Percentiles rank a stretch among this genome's conserved stretches.
Conservation (phyloP, 2,888 invertebrate species). For the Halictus quadricinctus region DNA sequence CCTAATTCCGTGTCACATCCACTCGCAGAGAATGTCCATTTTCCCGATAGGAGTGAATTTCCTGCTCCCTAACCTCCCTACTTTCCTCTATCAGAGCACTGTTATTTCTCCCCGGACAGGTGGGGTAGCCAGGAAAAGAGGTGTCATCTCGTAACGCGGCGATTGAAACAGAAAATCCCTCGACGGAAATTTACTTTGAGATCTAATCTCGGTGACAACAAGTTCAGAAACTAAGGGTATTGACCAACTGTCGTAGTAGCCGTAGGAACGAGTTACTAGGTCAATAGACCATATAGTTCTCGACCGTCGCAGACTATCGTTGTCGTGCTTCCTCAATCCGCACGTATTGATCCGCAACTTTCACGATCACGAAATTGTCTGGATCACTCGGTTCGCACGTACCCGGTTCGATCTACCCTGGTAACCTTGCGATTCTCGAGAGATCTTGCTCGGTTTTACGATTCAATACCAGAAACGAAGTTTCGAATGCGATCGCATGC, state of each 20-base stretch:
- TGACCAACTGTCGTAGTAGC: conserved; percentile 39
- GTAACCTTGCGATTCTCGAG: conserved; percentile 11
- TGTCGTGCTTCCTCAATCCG: conserved; percentile 36
- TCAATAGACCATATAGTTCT: conserved; percentile 31
- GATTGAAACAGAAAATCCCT: conserved; percentile 45
- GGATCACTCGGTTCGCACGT: conserved; percentile 43
- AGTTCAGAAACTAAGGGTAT: conserved; percentile 43
- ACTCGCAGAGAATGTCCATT: not conserved
- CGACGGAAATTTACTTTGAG: conserved; percentile 48
- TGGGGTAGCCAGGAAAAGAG: not conserved
- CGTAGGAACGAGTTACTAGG: conserved; percentile 23
- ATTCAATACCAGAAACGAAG: conserved; percentile 3
- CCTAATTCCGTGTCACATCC: conserved; percentile 11
- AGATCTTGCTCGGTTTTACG: conserved; percentile 4
- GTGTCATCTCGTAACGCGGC: conserved; percentile 29
- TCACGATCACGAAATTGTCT: conserved; percentile 37
- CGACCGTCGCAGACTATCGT: conserved; percentile 8
- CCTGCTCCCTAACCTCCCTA: not conserved
- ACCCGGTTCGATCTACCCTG: not conserved
- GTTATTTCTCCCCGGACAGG: conserved; percentile 4
- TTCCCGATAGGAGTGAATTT: conserved; percentile 11
- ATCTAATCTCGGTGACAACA: conserved; percentile 46
- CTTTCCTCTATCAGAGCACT: not conserved
- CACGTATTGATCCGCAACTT: conserved; percentile 40
- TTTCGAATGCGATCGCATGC: not conserved